These are phyloP conservation scores for Biston stratarius DNA, from an alignment of 2,888 invertebrate species.

Conservation along the genomic window DNA sequence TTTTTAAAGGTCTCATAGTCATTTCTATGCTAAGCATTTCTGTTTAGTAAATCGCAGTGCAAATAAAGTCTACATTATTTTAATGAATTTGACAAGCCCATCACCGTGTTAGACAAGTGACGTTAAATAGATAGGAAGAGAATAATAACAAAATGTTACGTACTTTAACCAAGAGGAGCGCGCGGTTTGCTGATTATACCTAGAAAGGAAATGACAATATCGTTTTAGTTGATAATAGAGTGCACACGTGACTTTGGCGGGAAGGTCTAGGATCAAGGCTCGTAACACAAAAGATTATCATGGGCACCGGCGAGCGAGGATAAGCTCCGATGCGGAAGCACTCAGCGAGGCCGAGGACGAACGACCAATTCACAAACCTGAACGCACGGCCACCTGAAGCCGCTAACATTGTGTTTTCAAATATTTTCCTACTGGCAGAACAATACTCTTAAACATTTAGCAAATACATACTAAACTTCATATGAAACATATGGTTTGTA, in stretches of 20 bases:
- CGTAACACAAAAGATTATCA: conserved; percentile 79
- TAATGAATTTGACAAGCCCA: conserved; percentile 20
- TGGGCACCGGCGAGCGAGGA: conserved; percentile 80
- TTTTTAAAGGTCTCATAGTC: neutral
- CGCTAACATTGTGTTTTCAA: conserved; percentile 55
- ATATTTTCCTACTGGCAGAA: conserved; percentile 37
- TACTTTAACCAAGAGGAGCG: conserved; percentile 84
- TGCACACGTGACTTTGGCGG: conserved; percentile 62
- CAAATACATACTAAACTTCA: conserved; percentile 12
- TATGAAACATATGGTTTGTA: conserved; percentile 27
- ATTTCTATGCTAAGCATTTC: conserved; percentile 3
- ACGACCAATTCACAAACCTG: conserved; percentile 77
- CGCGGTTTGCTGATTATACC: conserved; percentile 85
- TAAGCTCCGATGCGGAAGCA: conserved; percentile 82
- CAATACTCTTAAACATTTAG: conserved; percentile 24
- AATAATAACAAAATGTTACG: conserved; percentile 70
- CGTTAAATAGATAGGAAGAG: conserved; percentile 21
- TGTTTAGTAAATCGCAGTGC: conserved; percentile 19
- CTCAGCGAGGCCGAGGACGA: conserved; percentile 82
- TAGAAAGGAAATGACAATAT: conserved; percentile 82
- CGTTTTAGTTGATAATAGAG: conserved; percentile 69
- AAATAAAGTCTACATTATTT: conserved; percentile 10
- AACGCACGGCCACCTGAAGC: conserved; percentile 68
- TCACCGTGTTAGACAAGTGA: conserved; percentile 28
- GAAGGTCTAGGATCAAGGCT: conserved; percentile 82